Conservation (phyloP, 2,888 invertebrate species). For the Scaptomyza caliginosa region DNA sequence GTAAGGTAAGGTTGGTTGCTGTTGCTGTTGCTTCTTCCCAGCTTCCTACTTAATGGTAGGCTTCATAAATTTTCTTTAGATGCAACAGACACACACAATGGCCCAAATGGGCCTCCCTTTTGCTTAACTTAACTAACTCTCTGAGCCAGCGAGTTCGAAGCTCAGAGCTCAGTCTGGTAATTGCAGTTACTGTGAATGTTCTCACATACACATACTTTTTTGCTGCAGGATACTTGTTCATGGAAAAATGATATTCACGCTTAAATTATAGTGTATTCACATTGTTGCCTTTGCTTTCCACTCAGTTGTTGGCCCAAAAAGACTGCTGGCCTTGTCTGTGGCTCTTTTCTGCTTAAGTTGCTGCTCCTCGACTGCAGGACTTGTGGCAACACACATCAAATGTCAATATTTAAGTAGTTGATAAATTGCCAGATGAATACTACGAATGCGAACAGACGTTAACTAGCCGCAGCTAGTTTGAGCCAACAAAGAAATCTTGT, state of each 20-base stretch:
- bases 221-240: constrained; percentile 79
- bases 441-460: neutral
- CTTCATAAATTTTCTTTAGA: constrained; percentile 78
- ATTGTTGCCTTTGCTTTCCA: constrained; percentile 31
- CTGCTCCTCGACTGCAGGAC: constrained; percentile 13
- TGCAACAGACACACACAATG: constrained; percentile 51
- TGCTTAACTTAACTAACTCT: constrained; percentile 7
- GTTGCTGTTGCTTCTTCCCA: constrained; percentile 22
- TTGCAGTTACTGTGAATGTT: constrained; percentile 80
- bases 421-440: constrained; percentile 51
- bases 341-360: neutral
- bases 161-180: constrained; percentile 49
- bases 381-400: constrained; percentile 39
- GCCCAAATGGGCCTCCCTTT: constrained; percentile 36
- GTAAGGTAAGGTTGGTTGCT: constrained; percentile 21
- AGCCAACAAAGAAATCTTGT: neutral
- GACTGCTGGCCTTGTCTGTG: neutral
- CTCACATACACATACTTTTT: constrained; percentile 74
- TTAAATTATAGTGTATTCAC: constrained; percentile 76
- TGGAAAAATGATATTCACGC: constrained; percentile 80
- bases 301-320: constrained; percentile 37
- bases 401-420: constrained; percentile 43
- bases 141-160: neutral
- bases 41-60: constrained; percentile 74
- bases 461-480: neutral